These are phyloP conservation scores for Danaus melanippus DNA, from an alignment of 1,140 invertebrate genomes.

Conservation along the genomic window DNA sequence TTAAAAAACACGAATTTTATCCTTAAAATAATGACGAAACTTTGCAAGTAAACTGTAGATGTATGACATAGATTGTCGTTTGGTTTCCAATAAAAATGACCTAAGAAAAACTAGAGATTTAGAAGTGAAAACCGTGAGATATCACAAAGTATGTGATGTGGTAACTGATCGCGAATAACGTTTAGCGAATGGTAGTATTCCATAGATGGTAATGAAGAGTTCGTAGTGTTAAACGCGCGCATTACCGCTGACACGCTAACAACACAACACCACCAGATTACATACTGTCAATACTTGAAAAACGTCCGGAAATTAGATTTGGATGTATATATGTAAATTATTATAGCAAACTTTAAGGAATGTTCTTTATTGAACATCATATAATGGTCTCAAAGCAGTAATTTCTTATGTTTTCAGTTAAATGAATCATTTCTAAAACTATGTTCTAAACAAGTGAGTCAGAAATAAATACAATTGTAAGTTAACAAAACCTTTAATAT, in stretches of 20 bases:
- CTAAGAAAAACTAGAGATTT: not conserved
- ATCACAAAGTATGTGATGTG: constrained; percentile 20
- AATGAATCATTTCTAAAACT: too few relatives aligned
- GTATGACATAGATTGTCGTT: not conserved
- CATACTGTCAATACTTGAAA: constrained; percentile 63
- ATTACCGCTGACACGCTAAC: constrained; percentile 60
- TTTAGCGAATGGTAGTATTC: constrained; percentile 44
- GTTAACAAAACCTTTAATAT: too few relatives aligned
- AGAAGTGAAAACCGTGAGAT: constrained; percentile 19
- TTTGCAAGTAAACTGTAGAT: too few relatives aligned
- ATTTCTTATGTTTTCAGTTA: too few relatives aligned
- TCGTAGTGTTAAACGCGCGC: constrained; percentile 45
- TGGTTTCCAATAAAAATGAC: not conserved
- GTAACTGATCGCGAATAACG: constrained; percentile 55
- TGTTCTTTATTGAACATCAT: too few relatives aligned
- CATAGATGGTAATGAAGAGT: constrained; percentile 58
- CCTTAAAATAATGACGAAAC: too few relatives aligned
- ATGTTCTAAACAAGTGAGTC: too few relatives aligned
- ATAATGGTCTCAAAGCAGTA: too few relatives aligned
- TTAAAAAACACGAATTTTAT: too few relatives aligned
- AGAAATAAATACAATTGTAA: not conserved
- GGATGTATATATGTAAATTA: constrained; percentile 19
- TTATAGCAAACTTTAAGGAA: constrained; percentile 7
- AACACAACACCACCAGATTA: constrained; percentile 44
- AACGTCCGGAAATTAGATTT: constrained; percentile 25